phyloP scores from a whole-genome alignment of 2,888 invertebrate genomes.

The Caenorhabditis sulstoni region DNA sequence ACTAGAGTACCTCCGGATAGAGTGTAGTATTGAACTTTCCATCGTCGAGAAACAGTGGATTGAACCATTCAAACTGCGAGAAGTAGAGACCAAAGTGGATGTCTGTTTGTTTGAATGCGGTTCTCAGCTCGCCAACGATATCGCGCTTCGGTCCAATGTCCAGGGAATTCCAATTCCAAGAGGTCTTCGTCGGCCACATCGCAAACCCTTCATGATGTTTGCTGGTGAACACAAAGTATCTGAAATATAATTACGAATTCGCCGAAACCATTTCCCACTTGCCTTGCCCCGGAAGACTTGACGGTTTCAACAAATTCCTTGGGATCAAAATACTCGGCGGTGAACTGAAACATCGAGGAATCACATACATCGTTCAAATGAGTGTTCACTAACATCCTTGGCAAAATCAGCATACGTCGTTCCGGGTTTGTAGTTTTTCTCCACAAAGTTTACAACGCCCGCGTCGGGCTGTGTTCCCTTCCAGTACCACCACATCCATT shows the following conservation, averaged over 20 bases:
- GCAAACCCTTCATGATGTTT: constrained; percentile 83
- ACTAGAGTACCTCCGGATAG: constrained; percentile 66
- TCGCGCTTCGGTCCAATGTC: constrained; percentile 83
- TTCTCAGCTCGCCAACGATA: constrained; percentile 81
- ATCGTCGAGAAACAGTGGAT: constrained; percentile 77
- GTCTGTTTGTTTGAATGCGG: constrained; percentile 64
- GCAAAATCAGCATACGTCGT: constrained; percentile 95
- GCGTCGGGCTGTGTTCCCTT: constrained; percentile 68
- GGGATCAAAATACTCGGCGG: constrained; percentile 91
- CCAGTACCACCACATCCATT: constrained; percentile 86
- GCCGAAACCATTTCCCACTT: neutral
- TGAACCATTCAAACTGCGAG: constrained; percentile 80
- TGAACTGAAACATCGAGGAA: constrained; percentile 84
- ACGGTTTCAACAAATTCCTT: constrained; percentile 90
- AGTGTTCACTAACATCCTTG: constrained; percentile 64
- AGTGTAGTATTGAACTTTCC: constrained; percentile 62
- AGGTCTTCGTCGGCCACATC: constrained; percentile 82
- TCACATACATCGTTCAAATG: neutral
- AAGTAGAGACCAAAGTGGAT: constrained; percentile 80
- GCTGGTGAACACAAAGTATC: constrained; percentile 82
- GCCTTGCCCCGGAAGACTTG: constrained; percentile 90
- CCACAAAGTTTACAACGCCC: constrained; percentile 85
- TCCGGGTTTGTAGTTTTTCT: constrained; percentile 88
- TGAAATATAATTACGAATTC: constrained; percentile 65
- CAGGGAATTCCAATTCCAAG: constrained; percentile 83